phyloP scores from a whole-genome alignment of 2,797 vertebrate species.

The Silurus aristotelis region DNA sequence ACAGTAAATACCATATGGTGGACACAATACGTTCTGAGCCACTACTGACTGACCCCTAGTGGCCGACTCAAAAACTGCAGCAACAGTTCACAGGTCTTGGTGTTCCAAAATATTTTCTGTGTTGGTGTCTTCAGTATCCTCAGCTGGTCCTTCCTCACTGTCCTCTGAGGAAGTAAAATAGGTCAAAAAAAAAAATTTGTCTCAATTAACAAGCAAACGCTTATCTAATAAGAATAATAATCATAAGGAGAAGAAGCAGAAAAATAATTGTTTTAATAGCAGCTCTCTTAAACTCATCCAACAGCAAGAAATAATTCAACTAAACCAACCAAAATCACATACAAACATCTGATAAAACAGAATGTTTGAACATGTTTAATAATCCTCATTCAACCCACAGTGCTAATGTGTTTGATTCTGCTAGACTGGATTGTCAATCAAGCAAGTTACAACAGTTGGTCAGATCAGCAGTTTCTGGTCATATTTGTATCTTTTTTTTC shows the following conservation, averaged over 20 bases:
- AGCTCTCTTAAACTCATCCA: background rate
- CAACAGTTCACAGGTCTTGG: constrained; percentile 69
- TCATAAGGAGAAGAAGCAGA: background rate
- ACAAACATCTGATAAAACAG: background rate
- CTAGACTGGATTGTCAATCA: background rate
- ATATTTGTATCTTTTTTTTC: background rate
- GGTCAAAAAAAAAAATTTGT: background rate
- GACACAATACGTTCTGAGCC: constrained; percentile 18
- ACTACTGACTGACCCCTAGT: constrained; percentile 28
- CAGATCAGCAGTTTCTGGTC: background rate
- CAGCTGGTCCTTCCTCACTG: constrained; percentile 45
- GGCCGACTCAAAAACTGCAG: constrained; percentile 16
- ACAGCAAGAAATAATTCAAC: background rate
- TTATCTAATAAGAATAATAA: background rate
- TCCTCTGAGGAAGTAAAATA: constrained; percentile 53
- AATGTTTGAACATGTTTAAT: background rate
- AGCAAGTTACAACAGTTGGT: background rate
- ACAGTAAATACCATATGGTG: constrained; percentile 60
- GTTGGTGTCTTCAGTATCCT: constrained; percentile 26
- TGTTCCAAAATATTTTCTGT: constrained; percentile 48
- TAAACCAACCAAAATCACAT: background rate
- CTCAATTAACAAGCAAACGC: background rate
- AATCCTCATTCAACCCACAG: background rate
- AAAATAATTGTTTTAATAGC: background rate
- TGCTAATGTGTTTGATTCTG: background rate